Base-by-base conservation (phyloP, 2,113 vertebrate genomes). In the Nycticebus coucang region DNA sequence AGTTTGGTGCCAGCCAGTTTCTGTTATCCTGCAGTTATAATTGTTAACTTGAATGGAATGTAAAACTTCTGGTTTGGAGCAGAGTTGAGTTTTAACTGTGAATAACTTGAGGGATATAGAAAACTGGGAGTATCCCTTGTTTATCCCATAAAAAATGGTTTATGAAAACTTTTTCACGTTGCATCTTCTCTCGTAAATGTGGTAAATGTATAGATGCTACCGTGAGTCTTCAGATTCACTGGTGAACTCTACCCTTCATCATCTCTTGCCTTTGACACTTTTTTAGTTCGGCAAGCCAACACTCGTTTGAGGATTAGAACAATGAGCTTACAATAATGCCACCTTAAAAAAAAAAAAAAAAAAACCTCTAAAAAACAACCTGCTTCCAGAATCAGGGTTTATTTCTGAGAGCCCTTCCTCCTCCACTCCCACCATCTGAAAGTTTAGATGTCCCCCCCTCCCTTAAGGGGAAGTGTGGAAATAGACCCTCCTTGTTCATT, bases 21-120 rank as follows among this genome's bases (percentile, higher is more conserved):
- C 2, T 19, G 91, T 93, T 98, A 91, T 97, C 96, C 98, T 98
- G 79, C 90, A 77, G 86, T 96, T 97, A 92, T 98, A 98, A 98
- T 98, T 95, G 97, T 98, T 98, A 98, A 98, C 98, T 96, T 94
- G 91, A 96, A 93, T 97, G 98, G 97, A 98, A 97, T 96, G 97
- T 85, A 83, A 98, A 98, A 97, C 85, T 93, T 98, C 98, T 90
- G 89, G 96, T 97, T 97, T 81, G 57, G 21, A 26, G 35, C 19
- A 82, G 97, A 95, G 97, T 95, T 97, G 97, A 97, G 74, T 90
- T 98, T 97, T 96, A 97, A 98, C 97, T 96, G 92, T 37, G 89
- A 74, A 55, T 74, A 60, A 87, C 69, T 95, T 83, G 72, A 2
- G 1, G 94, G 92, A 92, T 94, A 19, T 72, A 0, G 7, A 95